Evolutionary conservation across 2,113 vertebrate species (phyloP).

Genomic region (Plecturocebus donacophilus): DNA sequence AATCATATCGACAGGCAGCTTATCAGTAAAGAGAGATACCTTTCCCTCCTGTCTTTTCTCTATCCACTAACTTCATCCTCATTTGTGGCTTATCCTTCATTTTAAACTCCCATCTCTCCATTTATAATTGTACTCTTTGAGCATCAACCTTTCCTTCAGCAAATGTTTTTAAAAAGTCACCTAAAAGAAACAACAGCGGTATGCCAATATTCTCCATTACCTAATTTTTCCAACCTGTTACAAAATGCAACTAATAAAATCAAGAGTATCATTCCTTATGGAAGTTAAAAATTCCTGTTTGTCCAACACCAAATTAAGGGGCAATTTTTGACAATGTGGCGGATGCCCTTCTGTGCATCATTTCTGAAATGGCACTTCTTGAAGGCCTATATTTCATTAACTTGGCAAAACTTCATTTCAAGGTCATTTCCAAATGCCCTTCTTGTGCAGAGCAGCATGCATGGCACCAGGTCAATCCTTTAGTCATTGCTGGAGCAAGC

Average conservation of each 20-base stretch:
- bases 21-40: background rate
- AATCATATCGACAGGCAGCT: background rate
- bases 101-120: background rate
- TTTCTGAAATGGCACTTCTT: slow-evolving; percentile 51
- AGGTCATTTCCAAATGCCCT: slow-evolving; percentile 65
- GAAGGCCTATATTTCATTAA: slow-evolving; percentile 56
- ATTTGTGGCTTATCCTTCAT: background rate
- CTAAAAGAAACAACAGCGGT: background rate
- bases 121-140: background rate
- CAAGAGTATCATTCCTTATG: background rate
- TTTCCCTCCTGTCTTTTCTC: background rate
- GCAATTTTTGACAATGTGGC: background rate
- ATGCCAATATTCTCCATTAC: slow-evolving; percentile 47
- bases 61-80: background rate
- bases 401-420: slow-evolving; percentile 61
- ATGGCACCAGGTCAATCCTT: slow-evolving; percentile 76
- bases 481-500: slow-evolving; percentile 72
- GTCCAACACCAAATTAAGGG: background rate
- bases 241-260: slow-evolving; percentile 27
- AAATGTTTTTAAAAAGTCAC: background rate
- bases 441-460: slow-evolving; percentile 62
- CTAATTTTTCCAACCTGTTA: slow-evolving; percentile 55
- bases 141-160: background rate
- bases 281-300: background rate
- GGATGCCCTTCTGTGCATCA: background rate